Base-by-base conservation (phyloP, 2,113 vertebrate genomes). In the Platysternon megacephalum region DNA sequence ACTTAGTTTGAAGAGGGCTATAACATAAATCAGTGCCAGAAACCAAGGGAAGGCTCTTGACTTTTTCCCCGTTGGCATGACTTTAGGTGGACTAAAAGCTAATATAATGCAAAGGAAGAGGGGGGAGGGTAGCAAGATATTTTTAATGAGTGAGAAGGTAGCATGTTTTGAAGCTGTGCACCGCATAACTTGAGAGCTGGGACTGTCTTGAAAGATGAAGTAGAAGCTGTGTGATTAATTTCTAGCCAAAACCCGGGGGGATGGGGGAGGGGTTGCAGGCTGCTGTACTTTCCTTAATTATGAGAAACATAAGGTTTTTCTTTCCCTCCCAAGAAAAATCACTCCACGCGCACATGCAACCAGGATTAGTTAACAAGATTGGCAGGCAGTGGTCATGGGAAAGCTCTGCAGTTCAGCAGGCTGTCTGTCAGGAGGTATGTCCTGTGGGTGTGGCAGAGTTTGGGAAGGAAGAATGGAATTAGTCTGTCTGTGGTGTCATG, bases 1-100 rank as follows among this genome's bases (percentile, higher is more conserved):
- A 98, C 97, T 95, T 96, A 90, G 93, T 97, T 97, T 95, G 91
- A 88, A 76, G 97, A 97, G 96, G 91, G 72, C 95, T 96, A 88
- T 95, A 93, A 93, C 92, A 88, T 96, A 97, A 95, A 96, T 95
- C 95, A 91, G 48, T 89, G 95, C 94, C 97, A 98, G 97, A 98
- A 98, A 97, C 95, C 84, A 93, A 82, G 83, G 56, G 87, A 95
- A 84, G 86, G 78, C 90, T 79, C 82, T 98, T 94, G 95, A 82
- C 86, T 89, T 95, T 91, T 58, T 68, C 46, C 74, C 21, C 39
- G 90, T 94, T 83, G 93, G 81, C 91, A 91, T 96, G 86, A 87
- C 92, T 97, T 81, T 91, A 19, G 85, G 81, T 92, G 46, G 8
- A 79, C 85, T 93, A 39, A 95, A 96, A 97, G 76, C 48, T 82